These are phyloP conservation scores for Lipophrys pholis DNA, from an alignment of 2,113 vertebrate genomes.

Conservation along the genomic window DNA sequence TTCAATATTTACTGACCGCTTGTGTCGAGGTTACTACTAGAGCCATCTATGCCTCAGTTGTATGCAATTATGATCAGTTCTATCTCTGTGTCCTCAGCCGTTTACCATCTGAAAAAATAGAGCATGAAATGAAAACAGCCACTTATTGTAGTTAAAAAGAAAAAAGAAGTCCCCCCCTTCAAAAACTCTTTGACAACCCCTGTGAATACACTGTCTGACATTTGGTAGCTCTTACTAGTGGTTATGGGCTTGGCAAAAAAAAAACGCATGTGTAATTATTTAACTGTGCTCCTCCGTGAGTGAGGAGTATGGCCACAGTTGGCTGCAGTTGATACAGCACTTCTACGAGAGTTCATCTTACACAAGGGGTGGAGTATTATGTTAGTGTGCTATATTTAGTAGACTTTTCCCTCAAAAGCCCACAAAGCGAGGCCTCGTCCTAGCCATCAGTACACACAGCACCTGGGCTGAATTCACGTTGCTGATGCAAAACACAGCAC, in stretches of 20 bases:
- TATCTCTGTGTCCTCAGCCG: conserved; percentile 8
- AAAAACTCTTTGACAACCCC: conserved; percentile 24
- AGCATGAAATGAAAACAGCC: conserved; percentile 11
- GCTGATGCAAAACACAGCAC: conserved; percentile 21
- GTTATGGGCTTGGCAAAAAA: conserved; percentile 52
- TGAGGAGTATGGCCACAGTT: conserved; percentile 41
- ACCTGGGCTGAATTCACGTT: conserved; percentile 46
- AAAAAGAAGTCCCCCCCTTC: background rate
- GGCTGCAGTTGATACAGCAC: conserved; percentile 62
- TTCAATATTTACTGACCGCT: conserved; percentile 20
- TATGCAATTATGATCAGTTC: conserved; percentile 29
- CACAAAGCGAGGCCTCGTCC: conserved; percentile 44
- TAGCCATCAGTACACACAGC: conserved; percentile 21
- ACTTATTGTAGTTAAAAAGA: conserved; percentile 23
- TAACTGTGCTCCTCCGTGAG: conserved; percentile 45
- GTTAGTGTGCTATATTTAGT: conserved; percentile 68
- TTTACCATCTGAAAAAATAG: conserved; percentile 31
- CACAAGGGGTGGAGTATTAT: conserved; percentile 66
- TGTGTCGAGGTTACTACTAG: conserved; percentile 25
- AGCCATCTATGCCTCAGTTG: conserved; percentile 36
- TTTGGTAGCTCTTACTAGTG: conserved; percentile 72
- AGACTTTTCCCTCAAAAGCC: conserved; percentile 56
- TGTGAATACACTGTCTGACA: conserved; percentile 42
- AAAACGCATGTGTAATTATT: conserved; percentile 49
- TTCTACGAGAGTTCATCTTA: conserved; percentile 51